phyloP scores from a whole-genome alignment of 2,113 vertebrate species.

The Centropus unirufus region DNA sequence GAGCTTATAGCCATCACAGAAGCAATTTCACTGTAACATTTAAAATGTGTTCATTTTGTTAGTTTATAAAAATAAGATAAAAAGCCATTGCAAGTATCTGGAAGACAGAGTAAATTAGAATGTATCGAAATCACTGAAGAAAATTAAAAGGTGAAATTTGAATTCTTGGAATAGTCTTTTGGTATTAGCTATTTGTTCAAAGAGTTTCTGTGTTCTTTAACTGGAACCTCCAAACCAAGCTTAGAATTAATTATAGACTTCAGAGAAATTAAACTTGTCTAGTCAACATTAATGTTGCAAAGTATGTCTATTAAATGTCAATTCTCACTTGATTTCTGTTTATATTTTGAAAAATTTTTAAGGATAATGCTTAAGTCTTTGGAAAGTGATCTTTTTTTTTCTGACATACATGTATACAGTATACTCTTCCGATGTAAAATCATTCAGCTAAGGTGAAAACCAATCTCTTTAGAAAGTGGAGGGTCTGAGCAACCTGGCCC shows the following conservation, averaged over 20 bases:
- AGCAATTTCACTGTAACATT: not conserved
- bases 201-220: not conserved
- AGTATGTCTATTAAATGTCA: not conserved
- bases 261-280: not conserved
- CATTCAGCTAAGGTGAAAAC: not conserved
- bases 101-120: not conserved
- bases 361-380: not conserved
- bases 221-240: not conserved
- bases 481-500: not conserved
- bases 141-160: not conserved
- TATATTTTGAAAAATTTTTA: not conserved
- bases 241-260: not conserved
- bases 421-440: not conserved
- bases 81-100: not conserved
- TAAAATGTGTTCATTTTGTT: not conserved
- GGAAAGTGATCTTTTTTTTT: not conserved
- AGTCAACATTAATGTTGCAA: not conserved
- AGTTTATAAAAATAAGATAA: not conserved
- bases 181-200: not conserved
- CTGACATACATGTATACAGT: not conserved
- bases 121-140: slow-evolving; percentile 1
- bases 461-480: not conserved
- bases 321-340: not conserved
- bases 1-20: not conserved
- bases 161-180: not conserved